A percentile compares a stretch with the other conserved stretches of the same genome.
Conservation (phyloP, 2,113 vertebrate species). For the Calidris pygmaea region DNA sequence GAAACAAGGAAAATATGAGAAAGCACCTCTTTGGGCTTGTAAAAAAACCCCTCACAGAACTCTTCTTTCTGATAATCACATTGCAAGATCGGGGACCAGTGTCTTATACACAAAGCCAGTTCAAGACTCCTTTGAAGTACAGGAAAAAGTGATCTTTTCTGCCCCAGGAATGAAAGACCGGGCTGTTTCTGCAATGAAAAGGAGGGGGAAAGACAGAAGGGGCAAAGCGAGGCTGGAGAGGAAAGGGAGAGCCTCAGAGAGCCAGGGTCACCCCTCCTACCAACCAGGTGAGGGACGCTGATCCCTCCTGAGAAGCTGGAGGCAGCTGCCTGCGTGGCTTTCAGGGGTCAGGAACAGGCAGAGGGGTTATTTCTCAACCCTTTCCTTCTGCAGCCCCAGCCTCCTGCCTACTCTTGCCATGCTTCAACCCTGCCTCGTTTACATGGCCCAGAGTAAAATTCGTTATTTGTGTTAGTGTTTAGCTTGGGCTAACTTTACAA, state of each 20-base stretch:
- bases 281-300: not conserved
- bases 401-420: not conserved
- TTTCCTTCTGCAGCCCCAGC: not conserved
- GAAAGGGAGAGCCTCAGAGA: not conserved
- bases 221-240: not conserved
- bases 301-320: not conserved
- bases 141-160: not conserved
- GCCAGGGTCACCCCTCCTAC: not conserved
- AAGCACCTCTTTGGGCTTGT: conserved; percentile 9
- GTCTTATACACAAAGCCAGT: not conserved
- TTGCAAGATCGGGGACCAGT: not conserved
- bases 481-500: not conserved
- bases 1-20: conserved; percentile 69
- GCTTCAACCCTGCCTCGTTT: not conserved
- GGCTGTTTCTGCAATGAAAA: not conserved
- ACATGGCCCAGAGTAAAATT: not conserved
- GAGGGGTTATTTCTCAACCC: not conserved
- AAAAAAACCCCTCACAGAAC: conserved; percentile 18
- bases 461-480: fast-evolving
- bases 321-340: not conserved
- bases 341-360: not conserved
- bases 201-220: not conserved
- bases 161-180: not conserved
- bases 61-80: not conserved
- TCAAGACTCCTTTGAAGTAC: not conserved